phyloP scores from a whole-genome alignment of 2,113 vertebrate species.

The Dunckerocampus dactyliophorus region DNA sequence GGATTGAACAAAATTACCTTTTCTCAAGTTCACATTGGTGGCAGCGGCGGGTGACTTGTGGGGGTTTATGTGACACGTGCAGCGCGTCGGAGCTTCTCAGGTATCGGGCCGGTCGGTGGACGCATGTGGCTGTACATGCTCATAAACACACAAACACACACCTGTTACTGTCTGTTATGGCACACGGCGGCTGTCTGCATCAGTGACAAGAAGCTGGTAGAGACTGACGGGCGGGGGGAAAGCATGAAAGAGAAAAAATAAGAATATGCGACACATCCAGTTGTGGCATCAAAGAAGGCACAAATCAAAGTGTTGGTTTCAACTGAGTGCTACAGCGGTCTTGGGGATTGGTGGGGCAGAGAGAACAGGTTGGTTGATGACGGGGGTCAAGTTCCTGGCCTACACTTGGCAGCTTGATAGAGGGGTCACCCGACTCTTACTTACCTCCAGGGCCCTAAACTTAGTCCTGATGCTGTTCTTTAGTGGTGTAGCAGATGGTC shows the following conservation, averaged over 20 bases:
- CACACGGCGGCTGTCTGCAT: slow-evolving; percentile 2
- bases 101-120: slow-evolving; percentile 62
- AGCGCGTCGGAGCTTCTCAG: slow-evolving; percentile 65
- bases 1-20: slow-evolving; percentile 70
- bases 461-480: slow-evolving; percentile 75
- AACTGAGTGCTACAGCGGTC: slow-evolving; percentile 1
- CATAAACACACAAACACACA: slow-evolving; percentile 37
- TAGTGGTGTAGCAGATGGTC: slow-evolving; percentile 78
- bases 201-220: neutral
- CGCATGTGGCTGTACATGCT: slow-evolving; percentile 41
- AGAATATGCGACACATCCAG: neutral
- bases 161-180: slow-evolving; percentile 55
- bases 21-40: slow-evolving; percentile 76
- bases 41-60: slow-evolving; percentile 49
- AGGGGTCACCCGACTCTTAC: slow-evolving; percentile 45
- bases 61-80: slow-evolving; percentile 68
- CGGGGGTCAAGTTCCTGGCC: slow-evolving; percentile 59
- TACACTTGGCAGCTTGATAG: slow-evolving; percentile 47
- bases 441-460: slow-evolving; percentile 70
- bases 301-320: neutral
- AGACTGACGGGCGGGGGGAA: neutral
- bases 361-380: slow-evolving; percentile 25
- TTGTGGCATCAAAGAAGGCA: neutral
- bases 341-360: neutral
- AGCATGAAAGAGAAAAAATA: neutral